A percentile compares a stretch with the other conserved stretches of the same genome.
phyloP scores from a whole-genome alignment of 2,888 invertebrate species.

The Archips crataeganus region DNA sequence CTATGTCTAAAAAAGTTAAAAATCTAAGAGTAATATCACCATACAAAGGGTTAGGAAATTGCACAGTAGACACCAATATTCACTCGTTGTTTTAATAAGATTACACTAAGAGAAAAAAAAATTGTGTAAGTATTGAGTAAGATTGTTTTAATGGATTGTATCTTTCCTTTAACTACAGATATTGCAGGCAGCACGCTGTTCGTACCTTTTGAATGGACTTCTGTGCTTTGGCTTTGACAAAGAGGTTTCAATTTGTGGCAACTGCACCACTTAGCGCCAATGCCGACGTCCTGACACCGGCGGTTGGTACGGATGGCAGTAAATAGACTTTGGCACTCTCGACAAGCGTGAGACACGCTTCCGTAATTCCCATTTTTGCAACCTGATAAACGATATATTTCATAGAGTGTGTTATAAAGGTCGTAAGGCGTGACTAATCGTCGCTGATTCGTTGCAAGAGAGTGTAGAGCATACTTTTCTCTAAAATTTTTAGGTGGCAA shows the following conservation, averaged over 20 bases:
- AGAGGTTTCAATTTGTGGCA: slow-evolving; percentile 85
- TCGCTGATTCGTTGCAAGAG: slow-evolving; percentile 86
- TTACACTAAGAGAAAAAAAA: no score
- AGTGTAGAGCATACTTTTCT: slow-evolving; percentile 69
- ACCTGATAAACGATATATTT: slow-evolving; percentile 62
- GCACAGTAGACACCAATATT: slow-evolving; percentile 51
- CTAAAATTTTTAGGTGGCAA: slow-evolving; percentile 88
- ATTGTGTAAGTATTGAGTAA: no score
- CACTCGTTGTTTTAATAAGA: no score
- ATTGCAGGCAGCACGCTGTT: slow-evolving; percentile 75
- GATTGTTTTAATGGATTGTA: slow-evolving; percentile 57
- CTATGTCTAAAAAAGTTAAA: slow-evolving; percentile 81
- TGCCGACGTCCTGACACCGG: slow-evolving; percentile 88
- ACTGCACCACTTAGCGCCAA: slow-evolving; percentile 91
- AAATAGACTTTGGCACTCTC: slow-evolving; percentile 87
- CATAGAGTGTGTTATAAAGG: slow-evolving; percentile 88
- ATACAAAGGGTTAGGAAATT: slow-evolving; percentile 65
- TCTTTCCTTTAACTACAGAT: slow-evolving; percentile 54
- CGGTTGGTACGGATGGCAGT: slow-evolving; percentile 83
- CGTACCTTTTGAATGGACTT: slow-evolving; percentile 68
- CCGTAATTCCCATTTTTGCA: slow-evolving; percentile 69
- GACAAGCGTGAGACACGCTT: slow-evolving; percentile 78
- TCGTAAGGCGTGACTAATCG: slow-evolving; percentile 91
- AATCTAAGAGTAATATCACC: slow-evolving; percentile 62
- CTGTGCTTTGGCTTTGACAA: slow-evolving; percentile 45